These are phyloP conservation scores for Nerophis ophidion DNA, from an alignment of 2,113 vertebrate genomes.

Conservation along the genomic window DNA sequence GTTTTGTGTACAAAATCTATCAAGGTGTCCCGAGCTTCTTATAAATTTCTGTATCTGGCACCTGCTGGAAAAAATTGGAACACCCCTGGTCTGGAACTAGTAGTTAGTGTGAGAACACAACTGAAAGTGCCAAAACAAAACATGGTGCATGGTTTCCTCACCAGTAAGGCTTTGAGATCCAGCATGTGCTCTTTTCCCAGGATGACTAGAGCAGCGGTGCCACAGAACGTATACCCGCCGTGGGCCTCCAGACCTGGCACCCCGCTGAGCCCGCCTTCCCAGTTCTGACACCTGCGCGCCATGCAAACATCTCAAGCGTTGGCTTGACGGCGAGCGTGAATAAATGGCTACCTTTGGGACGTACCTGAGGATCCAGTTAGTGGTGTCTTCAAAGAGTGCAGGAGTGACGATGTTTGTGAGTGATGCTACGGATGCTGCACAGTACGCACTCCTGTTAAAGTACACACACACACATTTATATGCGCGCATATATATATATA, in stretches of 20 bases:
- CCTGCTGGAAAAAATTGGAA: too few species aligned
- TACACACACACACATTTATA: neutral
- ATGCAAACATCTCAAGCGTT: neutral
- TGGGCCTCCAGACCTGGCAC: slow-evolving; percentile 94
- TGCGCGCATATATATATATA: too few species aligned
- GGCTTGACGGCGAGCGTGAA: neutral
- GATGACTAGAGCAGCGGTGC: slow-evolving; percentile 86
- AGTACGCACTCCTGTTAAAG: slow-evolving; percentile 84
- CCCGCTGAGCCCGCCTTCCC: slow-evolving; percentile 93
- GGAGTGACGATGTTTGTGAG: slow-evolving; percentile 86
- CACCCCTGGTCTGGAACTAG: neutral
- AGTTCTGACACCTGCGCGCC: slow-evolving; percentile 87
- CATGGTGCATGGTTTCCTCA: slow-evolving; percentile 57
- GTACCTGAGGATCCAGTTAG: slow-evolving; percentile 91
- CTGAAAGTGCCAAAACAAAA: neutral
- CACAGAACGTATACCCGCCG: slow-evolving; percentile 94
- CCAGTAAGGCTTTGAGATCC: slow-evolving; percentile 86
- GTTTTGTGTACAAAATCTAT: too few species aligned
- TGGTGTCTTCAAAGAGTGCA: slow-evolving; percentile 81
- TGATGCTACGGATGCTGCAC: slow-evolving; percentile 87
- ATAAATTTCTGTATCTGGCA: too few species aligned
- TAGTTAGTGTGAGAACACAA: neutral
- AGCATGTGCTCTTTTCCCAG: slow-evolving; percentile 86
- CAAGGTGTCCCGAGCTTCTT: too few species aligned
- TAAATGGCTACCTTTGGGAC: too few species aligned